Base-by-base conservation (phyloP, 2,113 vertebrate genomes). In the Ceuthmochares aereus region DNA sequence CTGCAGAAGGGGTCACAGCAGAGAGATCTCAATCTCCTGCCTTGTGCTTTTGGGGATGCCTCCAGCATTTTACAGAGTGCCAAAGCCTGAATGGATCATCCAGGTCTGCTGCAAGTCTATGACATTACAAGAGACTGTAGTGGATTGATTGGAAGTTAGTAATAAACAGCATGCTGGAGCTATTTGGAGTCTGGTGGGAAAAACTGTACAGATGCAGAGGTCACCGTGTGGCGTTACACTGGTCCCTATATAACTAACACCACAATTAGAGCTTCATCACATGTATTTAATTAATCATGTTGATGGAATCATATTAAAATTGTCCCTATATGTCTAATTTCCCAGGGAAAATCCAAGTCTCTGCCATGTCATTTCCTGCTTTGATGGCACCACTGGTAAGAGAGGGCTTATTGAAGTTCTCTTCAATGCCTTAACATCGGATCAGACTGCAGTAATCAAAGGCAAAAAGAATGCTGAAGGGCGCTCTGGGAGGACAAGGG, bases 361-460 rank as follows among this genome's bases (percentile, higher is more conserved):
- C 12, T 67, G 52, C 3, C 30, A 37, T 20, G 40, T 43, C 8
- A 27, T 52, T 49, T 68, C 67, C 47, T 19, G 9, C 54, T 49
- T 45, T 3, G 59, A 8, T 34, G 70, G 19, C 66, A 7, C 4
- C 60, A 27, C 10, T 78, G 56, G 5, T 14, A 29, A 52, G 11
- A 3, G 55, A 81, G 49, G 34, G 34, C 19, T 72, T 42, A 10
- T 1, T 42, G 73, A 49, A 42, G 15, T 8, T 69, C 12, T 36
- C 5, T 22, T 84, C 8, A 11, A 3, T 23, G 0, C 51, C 30
- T 7, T 4, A 1, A 15, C 59, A 12, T 32, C 0, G 0, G 14
- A 18, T 74, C 55, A 77, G 76, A 37, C 54, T 37, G 52, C 74
- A 64, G 37, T 10, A 78, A 36, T 7, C 32, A 42, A 43, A 60